Evolutionary conservation across 2,797 vertebrate species (phyloP).

Genomic region (Acestrorhynchus altus): DNA sequence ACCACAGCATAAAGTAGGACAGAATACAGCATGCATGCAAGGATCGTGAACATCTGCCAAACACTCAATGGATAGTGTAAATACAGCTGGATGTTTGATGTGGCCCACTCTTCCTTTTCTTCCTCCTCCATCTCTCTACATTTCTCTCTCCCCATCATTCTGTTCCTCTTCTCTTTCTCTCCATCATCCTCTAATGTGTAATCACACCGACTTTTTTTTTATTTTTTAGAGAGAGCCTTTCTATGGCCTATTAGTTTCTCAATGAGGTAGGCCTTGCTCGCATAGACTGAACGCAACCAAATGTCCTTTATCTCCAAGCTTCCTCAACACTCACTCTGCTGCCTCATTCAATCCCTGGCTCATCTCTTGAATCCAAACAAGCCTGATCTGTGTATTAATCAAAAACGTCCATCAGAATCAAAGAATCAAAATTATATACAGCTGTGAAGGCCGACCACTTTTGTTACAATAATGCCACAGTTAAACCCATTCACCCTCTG

Average conservation of each 20-base stretch:
- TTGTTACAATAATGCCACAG: not conserved
- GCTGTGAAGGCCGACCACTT: not conserved
- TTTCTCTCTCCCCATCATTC: not conserved
- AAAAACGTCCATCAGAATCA: not conserved
- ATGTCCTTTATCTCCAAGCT: not conserved
- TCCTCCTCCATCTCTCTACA: not conserved
- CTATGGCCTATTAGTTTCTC: not conserved
- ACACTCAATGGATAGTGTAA: conserved; percentile 39
- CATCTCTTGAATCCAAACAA: not conserved
- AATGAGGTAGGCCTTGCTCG: not conserved
- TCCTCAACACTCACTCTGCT: not conserved
- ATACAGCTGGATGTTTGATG: conserved; percentile 56
- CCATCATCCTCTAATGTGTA: not conserved
- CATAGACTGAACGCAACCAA: not conserved
- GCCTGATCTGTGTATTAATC: not conserved
- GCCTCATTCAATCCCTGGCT: not conserved
- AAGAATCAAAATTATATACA: not conserved
- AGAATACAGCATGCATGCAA: conserved; percentile 29
- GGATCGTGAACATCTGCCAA: conserved; percentile 18
- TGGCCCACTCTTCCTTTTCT: conserved; percentile 9
- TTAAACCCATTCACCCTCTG: not conserved
- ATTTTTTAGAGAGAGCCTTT: not conserved
- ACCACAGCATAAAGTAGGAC: conserved; percentile 16
- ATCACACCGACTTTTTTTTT: not conserved
- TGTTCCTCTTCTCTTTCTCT: not conserved